Conservation (phyloP, 2,888 invertebrate genomes). For the Torymus tubicola region DNA sequence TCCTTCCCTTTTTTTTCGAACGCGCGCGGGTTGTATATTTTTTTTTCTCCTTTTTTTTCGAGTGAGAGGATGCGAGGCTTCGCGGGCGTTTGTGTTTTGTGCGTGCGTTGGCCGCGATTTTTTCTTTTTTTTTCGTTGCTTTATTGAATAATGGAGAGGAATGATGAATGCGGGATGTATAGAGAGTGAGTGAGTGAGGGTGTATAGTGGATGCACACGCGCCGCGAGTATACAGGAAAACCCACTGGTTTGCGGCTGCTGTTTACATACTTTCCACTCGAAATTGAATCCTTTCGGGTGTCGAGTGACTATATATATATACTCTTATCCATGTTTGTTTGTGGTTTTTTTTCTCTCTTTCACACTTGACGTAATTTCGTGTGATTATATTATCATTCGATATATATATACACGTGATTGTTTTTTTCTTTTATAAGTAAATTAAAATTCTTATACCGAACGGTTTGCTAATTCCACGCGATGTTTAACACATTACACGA, state of each 20-base stretch:
- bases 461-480: too few species aligned
- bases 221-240: too few species aligned
- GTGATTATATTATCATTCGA: too few species aligned
- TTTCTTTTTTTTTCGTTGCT: neutral
- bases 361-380: too few species aligned
- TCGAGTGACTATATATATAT: neutral
- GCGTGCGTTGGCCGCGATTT: too few species aligned
- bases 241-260: neutral
- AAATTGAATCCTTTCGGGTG: neutral
- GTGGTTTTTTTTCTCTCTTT: too few species aligned
- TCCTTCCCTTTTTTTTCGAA: neutral
- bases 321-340: neutral
- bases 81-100: neutral
- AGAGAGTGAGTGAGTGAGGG: neutral
- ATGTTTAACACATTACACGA: too few species aligned
- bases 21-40: neutral
- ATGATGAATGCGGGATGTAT: constrained; percentile 16
- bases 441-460: too few species aligned
- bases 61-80: neutral
- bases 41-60: neutral
- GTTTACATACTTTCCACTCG: neutral
- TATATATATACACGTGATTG: too few species aligned
- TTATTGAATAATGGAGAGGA: constrained; percentile 33
- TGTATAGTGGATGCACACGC: neutral
- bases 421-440: too few species aligned